These are phyloP conservation scores for Autographa gamma DNA, from an alignment of 2,888 invertebrate species.

Conservation along the genomic window DNA sequence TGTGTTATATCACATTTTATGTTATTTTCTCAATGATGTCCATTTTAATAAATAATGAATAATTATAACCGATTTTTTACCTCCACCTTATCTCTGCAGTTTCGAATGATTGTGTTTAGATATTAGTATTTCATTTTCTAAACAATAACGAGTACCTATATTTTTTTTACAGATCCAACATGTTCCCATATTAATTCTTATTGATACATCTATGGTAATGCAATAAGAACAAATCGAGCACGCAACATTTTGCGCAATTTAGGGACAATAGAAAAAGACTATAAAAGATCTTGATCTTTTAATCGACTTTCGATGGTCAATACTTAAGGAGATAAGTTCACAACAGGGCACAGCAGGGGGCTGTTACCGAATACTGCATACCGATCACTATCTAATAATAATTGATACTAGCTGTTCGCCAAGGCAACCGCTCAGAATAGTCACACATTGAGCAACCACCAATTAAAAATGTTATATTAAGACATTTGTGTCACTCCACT, in stretches of 20 bases:
- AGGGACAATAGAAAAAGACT: conserved; percentile 51
- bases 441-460: conserved; percentile 60
- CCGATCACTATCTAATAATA: conserved; percentile 69
- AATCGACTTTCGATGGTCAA: conserved; percentile 54
- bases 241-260: conserved; percentile 39
- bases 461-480: conserved; percentile 64
- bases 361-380: conserved; percentile 53
- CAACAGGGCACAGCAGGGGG: conserved; percentile 61
- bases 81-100: too few relatives aligned
- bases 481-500: conserved; percentile 59
- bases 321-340: conserved; percentile 49
- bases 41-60: too few relatives aligned
- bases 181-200: not conserved
- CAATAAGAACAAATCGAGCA: conserved; percentile 42
- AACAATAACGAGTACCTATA: too few relatives aligned
- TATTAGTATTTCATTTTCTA: too few relatives aligned
- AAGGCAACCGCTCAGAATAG: conserved; percentile 58
- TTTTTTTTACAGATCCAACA: not conserved
- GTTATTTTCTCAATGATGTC: too few relatives aligned
- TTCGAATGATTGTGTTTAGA: too few relatives aligned
- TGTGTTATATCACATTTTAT: too few relatives aligned
- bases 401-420: conserved; percentile 65
- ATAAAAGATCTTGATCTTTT: conserved; percentile 59
- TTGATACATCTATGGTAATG: conserved; percentile 10
- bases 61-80: too few relatives aligned